These are phyloP conservation scores for Addax nasomaculatus DNA, from an alignment of 2,113 vertebrate species.

Conservation along the genomic window DNA sequence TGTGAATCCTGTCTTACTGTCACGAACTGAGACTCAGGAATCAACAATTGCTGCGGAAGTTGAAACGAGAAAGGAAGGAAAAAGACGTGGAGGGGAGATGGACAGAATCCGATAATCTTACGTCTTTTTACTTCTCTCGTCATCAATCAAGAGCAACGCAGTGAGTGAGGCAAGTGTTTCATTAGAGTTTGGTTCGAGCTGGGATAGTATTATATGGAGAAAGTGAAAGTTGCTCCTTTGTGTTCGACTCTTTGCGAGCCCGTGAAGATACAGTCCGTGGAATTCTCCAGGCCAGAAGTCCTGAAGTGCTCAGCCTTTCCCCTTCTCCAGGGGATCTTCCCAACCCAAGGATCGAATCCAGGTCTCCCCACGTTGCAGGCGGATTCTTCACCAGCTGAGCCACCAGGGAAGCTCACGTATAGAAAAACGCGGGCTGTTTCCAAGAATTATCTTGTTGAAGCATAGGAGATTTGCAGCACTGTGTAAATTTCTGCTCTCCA, in stretches of 20 bases:
- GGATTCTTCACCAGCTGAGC: not conserved
- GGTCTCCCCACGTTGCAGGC: not conserved
- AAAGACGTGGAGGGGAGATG: fast-evolving
- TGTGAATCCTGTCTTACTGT: not conserved
- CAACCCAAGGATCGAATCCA: not conserved
- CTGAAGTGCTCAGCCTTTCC: not conserved
- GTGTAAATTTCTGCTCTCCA: not conserved
- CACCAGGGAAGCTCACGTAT: not conserved
- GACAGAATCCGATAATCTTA: fast-evolving
- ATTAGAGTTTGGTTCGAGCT: fast-evolving
- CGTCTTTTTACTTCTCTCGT: fast-evolving
- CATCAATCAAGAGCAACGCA: not conserved
- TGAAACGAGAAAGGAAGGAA: not conserved
- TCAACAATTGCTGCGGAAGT: fast-evolving
- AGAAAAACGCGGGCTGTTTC: not conserved
- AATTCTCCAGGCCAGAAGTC: not conserved
- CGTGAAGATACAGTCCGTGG: fast-evolving
- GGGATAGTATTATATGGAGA: too few species aligned
- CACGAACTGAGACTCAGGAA: fast-evolving
- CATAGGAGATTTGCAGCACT: fast-evolving
- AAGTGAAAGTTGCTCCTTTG: not conserved
- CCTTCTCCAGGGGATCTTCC: not conserved
- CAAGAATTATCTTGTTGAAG: not conserved
- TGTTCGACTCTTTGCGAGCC: not conserved
- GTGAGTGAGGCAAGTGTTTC: fast-evolving